A percentile compares a stretch with the other conserved stretches of the same genome.
These are phyloP conservation scores for Acrocyrtus sp. DNA, from an alignment of 2,888 invertebrate genomes.

Conservation along the genomic window DNA sequence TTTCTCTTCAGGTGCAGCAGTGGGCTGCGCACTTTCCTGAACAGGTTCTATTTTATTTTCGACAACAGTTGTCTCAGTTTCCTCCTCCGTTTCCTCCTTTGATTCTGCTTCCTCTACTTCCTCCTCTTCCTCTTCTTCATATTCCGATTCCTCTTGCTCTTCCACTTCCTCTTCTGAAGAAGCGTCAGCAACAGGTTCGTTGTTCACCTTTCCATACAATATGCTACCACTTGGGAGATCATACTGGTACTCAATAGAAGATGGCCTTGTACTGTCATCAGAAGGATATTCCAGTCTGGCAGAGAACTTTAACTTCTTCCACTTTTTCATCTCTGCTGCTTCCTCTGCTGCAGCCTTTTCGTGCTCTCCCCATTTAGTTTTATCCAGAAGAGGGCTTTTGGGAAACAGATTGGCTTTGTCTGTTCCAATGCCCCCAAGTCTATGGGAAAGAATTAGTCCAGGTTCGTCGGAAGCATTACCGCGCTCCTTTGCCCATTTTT, in stretches of 20 bases:
- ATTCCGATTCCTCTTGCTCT: conserved; percentile 37
- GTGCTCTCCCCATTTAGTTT: conserved; percentile 43
- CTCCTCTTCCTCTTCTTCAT: conserved; percentile 45
- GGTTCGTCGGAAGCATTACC: conserved; percentile 40
- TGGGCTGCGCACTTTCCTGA: too few species aligned
- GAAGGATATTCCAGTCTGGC: conserved; percentile 47
- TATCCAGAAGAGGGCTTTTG: conserved; percentile 33
- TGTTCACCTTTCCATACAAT: conserved; percentile 47
- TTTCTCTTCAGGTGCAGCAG: conserved; percentile 9
- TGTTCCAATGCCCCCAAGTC: conserved; percentile 53
- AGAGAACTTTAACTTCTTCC: conserved; percentile 49
- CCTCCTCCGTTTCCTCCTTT: conserved; percentile 22
- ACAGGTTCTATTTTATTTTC: conserved; percentile 20
- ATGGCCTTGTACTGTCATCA: conserved; percentile 47
- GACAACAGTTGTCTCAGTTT: conserved; percentile 8
- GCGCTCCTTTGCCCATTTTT: conserved; percentile 50
- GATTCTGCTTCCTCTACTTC: conserved; percentile 34
- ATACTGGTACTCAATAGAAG: conserved; percentile 46
- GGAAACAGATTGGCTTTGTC: conserved; percentile 53
- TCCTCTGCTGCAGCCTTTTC: conserved; percentile 42
- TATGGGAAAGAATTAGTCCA: conserved; percentile 43
- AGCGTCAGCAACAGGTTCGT: conserved; percentile 7
- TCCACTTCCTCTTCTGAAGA: conserved; percentile 9
- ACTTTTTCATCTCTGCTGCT: conserved; percentile 51
- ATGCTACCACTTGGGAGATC: conserved; percentile 50